Conservation (phyloP, 2,888 invertebrate species). For the Acrobasis consociella region DNA sequence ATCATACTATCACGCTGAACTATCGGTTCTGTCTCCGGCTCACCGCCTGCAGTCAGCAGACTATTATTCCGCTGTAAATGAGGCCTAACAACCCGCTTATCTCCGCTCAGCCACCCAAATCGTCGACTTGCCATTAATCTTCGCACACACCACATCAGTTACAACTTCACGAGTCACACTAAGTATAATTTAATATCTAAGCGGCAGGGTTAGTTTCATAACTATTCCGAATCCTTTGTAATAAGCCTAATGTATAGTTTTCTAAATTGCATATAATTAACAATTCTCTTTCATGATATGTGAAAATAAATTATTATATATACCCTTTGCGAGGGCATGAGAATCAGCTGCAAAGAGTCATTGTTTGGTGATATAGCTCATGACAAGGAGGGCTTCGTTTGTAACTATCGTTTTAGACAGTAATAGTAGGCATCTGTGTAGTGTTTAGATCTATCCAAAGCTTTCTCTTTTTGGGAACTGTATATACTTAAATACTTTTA, state of each 20-base stretch:
- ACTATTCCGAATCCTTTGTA: neutral
- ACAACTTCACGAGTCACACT: conserved; percentile 18
- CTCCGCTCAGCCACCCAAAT: conserved; percentile 23
- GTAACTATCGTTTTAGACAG: too few species aligned
- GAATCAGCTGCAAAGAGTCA: too few species aligned
- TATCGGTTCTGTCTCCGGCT: conserved; percentile 4
- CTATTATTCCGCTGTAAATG: conserved; percentile 19
- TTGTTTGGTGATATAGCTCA: too few species aligned
- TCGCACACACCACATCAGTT: conserved; percentile 22
- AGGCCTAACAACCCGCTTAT: conserved; percentile 27
- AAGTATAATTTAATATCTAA: conserved; percentile 17
- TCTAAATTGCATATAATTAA: too few species aligned
- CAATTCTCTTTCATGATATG: neutral
- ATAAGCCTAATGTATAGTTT: too few species aligned
- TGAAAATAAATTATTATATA: neutral
- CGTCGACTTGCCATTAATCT: conserved; percentile 28
- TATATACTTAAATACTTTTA: too few species aligned
- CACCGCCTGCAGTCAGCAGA: neutral
- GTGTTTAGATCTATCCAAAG: too few species aligned
- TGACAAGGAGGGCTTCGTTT: too few species aligned
- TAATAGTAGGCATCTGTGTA: too few species aligned
- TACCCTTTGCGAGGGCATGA: too few species aligned
- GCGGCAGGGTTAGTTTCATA: neutral
- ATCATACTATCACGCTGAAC: neutral
- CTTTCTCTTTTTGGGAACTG: too few species aligned